Evolutionary conservation across 1,140 invertebrate species (phyloP), one percentile per base, ranked within the genome.

Genomic region (Dinoponera quadriceps): DNA sequence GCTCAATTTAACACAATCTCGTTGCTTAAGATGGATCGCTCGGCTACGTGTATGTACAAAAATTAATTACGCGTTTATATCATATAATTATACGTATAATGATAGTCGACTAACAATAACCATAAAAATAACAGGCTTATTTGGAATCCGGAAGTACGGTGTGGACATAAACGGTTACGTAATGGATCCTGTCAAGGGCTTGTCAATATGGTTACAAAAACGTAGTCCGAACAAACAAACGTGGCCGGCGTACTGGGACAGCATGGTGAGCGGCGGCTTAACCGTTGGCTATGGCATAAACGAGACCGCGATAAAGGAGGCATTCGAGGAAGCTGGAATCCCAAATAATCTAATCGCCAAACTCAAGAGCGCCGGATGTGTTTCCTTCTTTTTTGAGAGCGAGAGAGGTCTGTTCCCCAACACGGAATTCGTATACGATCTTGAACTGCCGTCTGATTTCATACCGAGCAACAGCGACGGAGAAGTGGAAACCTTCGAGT

Each of bases 111-210:
- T n/a, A n/a, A n/a, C n/a, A n/a, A n/a, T n/a, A n/a, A n/a, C n/a
- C n/a, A n/a, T 87, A 63, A 16, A 57, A 77, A 88, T 84, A 82
- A 44, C 84, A 96, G 96, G 96, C 94, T 94, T 99, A 72, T 98
- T 99, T 96, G 98, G 98, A 55, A 97, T 98, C 88, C 96, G 97
- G 85, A 98, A 98, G 92, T 99, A 98, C 94, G 98, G 98, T 62
- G 97, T 98, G 33, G 98, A 98, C 92, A 98, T 99, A 72, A 99
- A 98, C 94, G 98, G 98, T 14, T 99, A 98, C 94, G 96, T 98
- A 14, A 96, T 96, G 90, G 96, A 98, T 94, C 97, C 97, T 18
- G 96, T 96, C 60, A 97, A 97, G 93, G 97, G 98, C 11, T 92
- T 98, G 57, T 98, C 97, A 93, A 96, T 99, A 92, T 99, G 98